Percentiles rank a stretch among this genome's conserved stretches.
Conservation (phyloP, 2,797 vertebrate genomes). For the Melanotaenia maccullochi region DNA sequence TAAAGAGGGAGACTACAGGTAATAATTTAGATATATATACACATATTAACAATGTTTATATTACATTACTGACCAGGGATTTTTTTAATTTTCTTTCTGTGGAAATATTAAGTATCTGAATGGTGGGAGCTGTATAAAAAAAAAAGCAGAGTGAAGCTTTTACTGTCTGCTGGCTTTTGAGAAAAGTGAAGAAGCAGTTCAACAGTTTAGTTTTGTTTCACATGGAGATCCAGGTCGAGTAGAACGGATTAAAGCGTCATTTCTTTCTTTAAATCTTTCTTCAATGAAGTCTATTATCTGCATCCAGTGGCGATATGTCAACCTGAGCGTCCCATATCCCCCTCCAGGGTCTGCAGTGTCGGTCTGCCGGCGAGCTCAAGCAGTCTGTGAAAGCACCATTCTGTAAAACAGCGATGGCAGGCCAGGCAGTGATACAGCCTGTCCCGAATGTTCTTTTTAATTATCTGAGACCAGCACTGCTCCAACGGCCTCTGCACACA, state of each 20-base stretch:
- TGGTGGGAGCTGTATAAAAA: conserved; percentile 57
- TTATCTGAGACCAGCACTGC: conserved; percentile 44
- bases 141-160: conserved; percentile 65
- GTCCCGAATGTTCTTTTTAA: conserved; percentile 30
- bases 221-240: conserved; percentile 31
- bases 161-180: conserved; percentile 66
- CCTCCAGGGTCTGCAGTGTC: conserved; percentile 35
- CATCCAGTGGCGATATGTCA: conserved; percentile 52
- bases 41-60: conserved; percentile 84
- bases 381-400: conserved; percentile 57
- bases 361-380: conserved; percentile 45
- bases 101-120: conserved; percentile 61
- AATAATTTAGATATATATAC: conserved; percentile 80
- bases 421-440: conserved; percentile 39
- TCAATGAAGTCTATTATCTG: conserved; percentile 21
- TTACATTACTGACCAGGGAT: conserved; percentile 66
- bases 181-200: conserved; percentile 50
- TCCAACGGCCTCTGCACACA: conserved; percentile 37
- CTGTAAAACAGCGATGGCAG: conserved; percentile 30
- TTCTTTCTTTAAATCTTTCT: conserved; percentile 25
- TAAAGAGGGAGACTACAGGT: conserved; percentile 61
- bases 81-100: conserved; percentile 48
- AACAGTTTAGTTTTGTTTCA: conserved; percentile 37
- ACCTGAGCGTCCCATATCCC: conserved; percentile 60
- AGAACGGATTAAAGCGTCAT: conserved; percentile 30